A percentile compares a stretch with the other conserved stretches of the same genome.
Conservation (phyloP, 2,113 vertebrate species). For the Cromileptes altivelis region DNA sequence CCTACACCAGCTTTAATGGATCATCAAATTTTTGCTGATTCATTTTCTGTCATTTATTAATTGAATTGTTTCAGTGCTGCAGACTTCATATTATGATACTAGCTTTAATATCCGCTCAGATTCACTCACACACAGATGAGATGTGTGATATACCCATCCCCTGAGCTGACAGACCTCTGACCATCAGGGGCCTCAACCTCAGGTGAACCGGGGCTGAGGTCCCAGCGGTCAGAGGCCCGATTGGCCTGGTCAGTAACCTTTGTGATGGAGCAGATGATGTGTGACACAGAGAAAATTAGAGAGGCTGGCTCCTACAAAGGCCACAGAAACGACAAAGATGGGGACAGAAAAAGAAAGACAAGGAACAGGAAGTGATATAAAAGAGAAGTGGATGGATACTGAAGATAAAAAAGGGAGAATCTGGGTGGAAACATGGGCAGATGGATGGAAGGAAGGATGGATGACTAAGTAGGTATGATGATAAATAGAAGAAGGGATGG, state of each 20-base stretch:
- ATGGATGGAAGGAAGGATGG: slow-evolving; percentile 23
- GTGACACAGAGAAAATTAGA: slow-evolving; percentile 43
- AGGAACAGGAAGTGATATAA: neutral
- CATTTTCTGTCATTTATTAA: neutral
- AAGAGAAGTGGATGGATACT: slow-evolving; percentile 12
- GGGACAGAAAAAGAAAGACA: neutral
- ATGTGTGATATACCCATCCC: slow-evolving; percentile 13
- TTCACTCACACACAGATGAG: neutral
- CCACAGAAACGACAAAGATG: slow-evolving; percentile 3
- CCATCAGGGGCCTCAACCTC: slow-evolving; percentile 1
- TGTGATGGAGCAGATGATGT: slow-evolving; percentile 44
- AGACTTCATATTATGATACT: neutral
- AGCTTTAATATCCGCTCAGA: neutral
- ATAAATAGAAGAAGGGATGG: slow-evolving; percentile 61
- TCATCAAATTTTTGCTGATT: neutral
- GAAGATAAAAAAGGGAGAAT: slow-evolving; percentile 4
- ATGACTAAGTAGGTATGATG: slow-evolving; percentile 63
- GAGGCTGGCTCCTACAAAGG: slow-evolving; percentile 14
- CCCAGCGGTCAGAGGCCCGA: slow-evolving; percentile 15
- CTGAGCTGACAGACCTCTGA: neutral
- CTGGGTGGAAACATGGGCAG: slow-evolving; percentile 38
- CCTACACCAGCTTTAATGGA: neutral
- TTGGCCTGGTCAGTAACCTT: neutral
- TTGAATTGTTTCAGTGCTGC: neutral
- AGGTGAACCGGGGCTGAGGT: slow-evolving; percentile 18